phyloP scores from a whole-genome alignment of 2,888 invertebrate genomes.

The Cistogaster globosa region DNA sequence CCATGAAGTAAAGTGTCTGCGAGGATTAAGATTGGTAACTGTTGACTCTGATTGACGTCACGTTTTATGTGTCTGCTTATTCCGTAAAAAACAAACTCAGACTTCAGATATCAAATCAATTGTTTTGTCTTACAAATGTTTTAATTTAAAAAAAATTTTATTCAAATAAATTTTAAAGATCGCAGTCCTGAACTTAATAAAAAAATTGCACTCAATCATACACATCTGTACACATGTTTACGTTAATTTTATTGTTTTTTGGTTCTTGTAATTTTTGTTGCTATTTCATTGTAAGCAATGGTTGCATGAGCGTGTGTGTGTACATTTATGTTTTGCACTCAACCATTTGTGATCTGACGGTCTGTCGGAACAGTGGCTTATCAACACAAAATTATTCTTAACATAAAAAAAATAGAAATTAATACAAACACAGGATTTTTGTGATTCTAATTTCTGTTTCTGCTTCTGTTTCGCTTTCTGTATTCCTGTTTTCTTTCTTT shows the following conservation, averaged over 20 bases:
- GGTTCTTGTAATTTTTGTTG: conserved; percentile 13
- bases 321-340: conserved; percentile 45
- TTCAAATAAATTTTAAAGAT: background rate
- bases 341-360: conserved; percentile 39
- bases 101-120: too few species aligned
- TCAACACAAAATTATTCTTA: background rate
- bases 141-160: background rate
- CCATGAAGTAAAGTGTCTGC: too few species aligned
- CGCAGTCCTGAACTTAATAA: background rate
- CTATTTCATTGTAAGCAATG: background rate
- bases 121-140: too few species aligned
- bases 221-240: background rate
- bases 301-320: conserved; percentile 53
- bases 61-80: too few species aligned
- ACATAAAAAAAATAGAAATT: too few species aligned
- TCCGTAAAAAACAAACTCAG: too few species aligned
- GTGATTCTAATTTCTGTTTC: conserved; percentile 57
- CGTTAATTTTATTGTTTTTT: conserved; percentile 6
- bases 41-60: too few species aligned
- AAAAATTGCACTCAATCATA: background rate
- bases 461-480: background rate
- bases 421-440: background rate
- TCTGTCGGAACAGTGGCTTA: conserved; percentile 1
- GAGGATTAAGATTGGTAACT: too few species aligned
- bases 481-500: conserved; percentile 7